A percentile compares a stretch with the other conserved stretches of the same genome.
These are phyloP conservation scores for Triplophysa tibetana DNA, from an alignment of 2,113 vertebrate genomes.

Conservation along the genomic window DNA sequence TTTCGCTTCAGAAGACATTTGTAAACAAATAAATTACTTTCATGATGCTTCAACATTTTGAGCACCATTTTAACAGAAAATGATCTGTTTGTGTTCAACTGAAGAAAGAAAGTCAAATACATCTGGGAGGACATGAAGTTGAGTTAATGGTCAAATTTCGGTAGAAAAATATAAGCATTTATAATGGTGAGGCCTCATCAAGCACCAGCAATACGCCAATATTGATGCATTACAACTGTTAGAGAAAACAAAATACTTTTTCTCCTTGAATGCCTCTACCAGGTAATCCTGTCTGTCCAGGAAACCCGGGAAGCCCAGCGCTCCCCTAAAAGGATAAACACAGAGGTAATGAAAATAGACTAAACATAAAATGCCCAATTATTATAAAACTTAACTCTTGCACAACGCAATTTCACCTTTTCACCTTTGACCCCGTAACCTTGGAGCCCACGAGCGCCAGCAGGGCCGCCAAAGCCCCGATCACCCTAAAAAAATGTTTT, in stretches of 20 bases:
- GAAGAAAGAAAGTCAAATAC: no score
- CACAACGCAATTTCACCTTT: conserved; percentile 71
- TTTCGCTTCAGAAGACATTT: no score
- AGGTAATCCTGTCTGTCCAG: conserved; percentile 64
- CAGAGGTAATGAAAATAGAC: background rate
- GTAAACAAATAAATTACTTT: no score
- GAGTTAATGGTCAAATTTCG: no score
- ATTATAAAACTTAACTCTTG: background rate
- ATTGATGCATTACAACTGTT: conserved; percentile 3
- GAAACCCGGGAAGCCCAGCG: conserved; percentile 68
- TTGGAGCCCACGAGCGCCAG: conserved; percentile 72
- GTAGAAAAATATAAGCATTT: background rate
- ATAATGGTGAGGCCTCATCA: background rate
- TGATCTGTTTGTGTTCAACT: no score
- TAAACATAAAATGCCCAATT: background rate
- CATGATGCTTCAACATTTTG: no score
- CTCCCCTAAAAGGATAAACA: conserved; percentile 70
- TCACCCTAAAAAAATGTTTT: conserved; percentile 78
- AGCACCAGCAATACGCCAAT: background rate
- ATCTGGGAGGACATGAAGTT: no score
- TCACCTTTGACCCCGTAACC: conserved; percentile 81
- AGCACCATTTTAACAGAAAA: no score
- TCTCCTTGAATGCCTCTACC: conserved; percentile 74
- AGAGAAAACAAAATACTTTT: conserved; percentile 61
- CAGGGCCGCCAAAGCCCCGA: conserved; percentile 76